phyloP scores from a whole-genome alignment of 2,888 invertebrate species.

The Cancer borealis region DNA sequence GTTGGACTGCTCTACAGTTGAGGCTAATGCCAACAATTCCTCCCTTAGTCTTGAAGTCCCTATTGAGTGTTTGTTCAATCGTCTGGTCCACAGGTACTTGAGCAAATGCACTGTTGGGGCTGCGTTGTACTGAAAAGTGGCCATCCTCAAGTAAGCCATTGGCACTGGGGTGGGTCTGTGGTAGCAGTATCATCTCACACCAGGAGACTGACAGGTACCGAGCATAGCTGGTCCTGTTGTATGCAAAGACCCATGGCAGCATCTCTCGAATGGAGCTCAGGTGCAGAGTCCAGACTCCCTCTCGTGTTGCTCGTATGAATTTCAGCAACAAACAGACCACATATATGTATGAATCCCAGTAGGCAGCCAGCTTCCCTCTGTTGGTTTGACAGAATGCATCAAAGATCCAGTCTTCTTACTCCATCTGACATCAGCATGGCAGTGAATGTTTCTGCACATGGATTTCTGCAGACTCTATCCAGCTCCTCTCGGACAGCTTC shows the following conservation, averaged over 20 bases:
- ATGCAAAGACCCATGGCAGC: conserved; percentile 22
- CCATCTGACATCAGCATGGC: conserved; percentile 35
- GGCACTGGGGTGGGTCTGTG: conserved; percentile 36
- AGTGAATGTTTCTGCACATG: conserved; percentile 6
- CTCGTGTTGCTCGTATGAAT: conserved; percentile 25
- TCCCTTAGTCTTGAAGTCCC: conserved; percentile 50
- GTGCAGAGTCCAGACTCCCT: conserved; percentile 13
- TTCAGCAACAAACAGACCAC: conserved; percentile 26
- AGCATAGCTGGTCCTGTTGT: conserved; percentile 50
- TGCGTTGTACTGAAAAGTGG: conserved; percentile 56
- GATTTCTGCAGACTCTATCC: conserved; percentile 22
- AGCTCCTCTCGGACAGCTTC: background rate
- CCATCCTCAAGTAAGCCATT: conserved; percentile 42
- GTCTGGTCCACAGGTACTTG: conserved; percentile 54
- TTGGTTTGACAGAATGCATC: conserved; percentile 37
- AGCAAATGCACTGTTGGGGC: conserved; percentile 49
- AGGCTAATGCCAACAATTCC: conserved; percentile 51
- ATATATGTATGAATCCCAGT: conserved; percentile 22
- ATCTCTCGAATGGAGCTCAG: background rate
- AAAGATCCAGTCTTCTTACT: conserved; percentile 9
- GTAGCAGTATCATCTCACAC: conserved; percentile 34
- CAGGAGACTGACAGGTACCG: conserved; percentile 32
- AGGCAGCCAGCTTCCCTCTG: conserved; percentile 42
- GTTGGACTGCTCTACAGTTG: conserved; percentile 40
- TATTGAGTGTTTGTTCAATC: conserved; percentile 54